phyloP scores from a whole-genome alignment of 1,140 invertebrate species.

The Cherax destructor region DNA sequence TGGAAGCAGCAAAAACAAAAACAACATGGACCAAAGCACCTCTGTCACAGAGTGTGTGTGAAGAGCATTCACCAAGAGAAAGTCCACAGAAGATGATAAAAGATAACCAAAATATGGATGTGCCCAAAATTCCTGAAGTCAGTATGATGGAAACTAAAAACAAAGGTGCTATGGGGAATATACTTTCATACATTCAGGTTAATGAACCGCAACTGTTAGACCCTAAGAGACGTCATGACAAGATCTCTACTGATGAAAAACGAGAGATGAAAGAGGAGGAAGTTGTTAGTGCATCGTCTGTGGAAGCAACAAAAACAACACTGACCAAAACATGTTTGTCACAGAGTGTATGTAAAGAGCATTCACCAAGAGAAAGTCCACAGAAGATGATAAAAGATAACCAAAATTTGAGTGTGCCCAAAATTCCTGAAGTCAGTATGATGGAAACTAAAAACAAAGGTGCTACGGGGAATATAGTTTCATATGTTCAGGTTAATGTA shows the following conservation, averaged over 20 bases:
- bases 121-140: neutral
- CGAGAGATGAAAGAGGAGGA: no score
- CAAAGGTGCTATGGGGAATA: neutral
- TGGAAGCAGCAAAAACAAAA: neutral
- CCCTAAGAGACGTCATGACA: no score
- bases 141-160: neutral
- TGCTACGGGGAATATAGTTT: conserved; percentile 34
- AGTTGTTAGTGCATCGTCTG: no score
- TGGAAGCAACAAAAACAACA: neutral
- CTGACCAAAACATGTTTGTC: neutral
- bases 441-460: neutral
- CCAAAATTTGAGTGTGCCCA: neutral
- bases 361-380: neutral
- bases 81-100: neutral
- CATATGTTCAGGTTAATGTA: conserved; percentile 56
- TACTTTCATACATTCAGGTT: no score
- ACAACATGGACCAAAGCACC: neutral
- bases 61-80: neutral
- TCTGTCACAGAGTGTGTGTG: neutral
- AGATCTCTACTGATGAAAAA: no score
- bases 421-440: neutral
- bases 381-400: conserved; percentile 4
- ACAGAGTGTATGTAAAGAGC: neutral
- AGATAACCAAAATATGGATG: neutral
- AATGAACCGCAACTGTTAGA: no score